These are phyloP conservation scores for Acleris emargana DNA, from an alignment of 2,888 invertebrate species.

Conservation along the genomic window DNA sequence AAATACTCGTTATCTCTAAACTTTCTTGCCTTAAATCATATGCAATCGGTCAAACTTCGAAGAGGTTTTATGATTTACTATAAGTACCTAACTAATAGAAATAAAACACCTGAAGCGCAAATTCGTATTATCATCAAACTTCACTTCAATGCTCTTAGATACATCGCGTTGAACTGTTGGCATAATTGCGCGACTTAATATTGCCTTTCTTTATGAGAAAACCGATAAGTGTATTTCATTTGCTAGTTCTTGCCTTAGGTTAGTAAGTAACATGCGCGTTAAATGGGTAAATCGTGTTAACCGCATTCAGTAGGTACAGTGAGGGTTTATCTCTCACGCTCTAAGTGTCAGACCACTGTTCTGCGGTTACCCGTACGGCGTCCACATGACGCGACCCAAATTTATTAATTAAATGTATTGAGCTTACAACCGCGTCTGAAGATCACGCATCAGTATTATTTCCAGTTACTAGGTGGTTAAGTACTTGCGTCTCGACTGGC, in stretches of 20 bases:
- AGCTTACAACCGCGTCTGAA: not conserved
- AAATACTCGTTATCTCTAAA: not conserved
- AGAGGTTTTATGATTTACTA: slow-evolving; percentile 8
- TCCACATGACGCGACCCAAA: slow-evolving; percentile 15
- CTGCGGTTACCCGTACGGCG: slow-evolving; percentile 12
- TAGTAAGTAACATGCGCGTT: slow-evolving; percentile 12
- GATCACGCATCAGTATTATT: slow-evolving; percentile 6
- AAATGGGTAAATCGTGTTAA: slow-evolving; percentile 42
- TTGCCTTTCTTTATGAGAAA: too few relatives aligned
- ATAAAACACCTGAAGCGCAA: not conserved
- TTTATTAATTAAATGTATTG: slow-evolving; percentile 27
- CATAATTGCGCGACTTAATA: too few relatives aligned
- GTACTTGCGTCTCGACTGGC: not conserved
- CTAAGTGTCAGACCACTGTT: slow-evolving; percentile 12
- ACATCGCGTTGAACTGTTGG: too few relatives aligned
- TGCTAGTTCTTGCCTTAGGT: not conserved
- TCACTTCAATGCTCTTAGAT: too few relatives aligned
- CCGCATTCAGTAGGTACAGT: slow-evolving; percentile 21
- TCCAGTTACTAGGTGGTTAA: not conserved
- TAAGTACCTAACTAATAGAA: not conserved
- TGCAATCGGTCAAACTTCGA: slow-evolving; percentile 19
- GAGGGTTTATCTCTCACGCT: slow-evolving; percentile 39
- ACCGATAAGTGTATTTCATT: too few relatives aligned
- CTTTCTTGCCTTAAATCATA: slow-evolving; percentile 1
- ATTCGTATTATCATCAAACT: too few relatives aligned